A percentile compares a stretch with the other conserved stretches of the same genome.
Evolutionary conservation across 2,888 invertebrate genomes (phyloP).

Genomic region (Caenorhabditis becei): DNA sequence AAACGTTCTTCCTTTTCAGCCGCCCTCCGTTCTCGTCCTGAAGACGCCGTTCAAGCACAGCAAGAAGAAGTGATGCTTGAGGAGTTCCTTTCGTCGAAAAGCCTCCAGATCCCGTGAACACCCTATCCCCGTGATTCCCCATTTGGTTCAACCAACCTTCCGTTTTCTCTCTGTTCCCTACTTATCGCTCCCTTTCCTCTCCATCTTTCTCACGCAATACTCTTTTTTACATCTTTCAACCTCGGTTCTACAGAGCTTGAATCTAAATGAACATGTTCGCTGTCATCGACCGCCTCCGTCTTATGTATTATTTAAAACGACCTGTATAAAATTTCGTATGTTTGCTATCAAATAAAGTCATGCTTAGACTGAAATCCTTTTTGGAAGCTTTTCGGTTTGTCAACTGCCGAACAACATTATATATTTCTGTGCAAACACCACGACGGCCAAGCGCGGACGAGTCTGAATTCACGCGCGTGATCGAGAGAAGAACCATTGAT

Average conservation of each 20-base stretch:
- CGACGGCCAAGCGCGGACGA: conserved; percentile 17
- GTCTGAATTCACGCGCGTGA: conserved; percentile 32
- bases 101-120: conserved; percentile 35
- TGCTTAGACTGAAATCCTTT: not conserved
- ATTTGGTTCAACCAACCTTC: conserved; percentile 18
- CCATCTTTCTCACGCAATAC: conserved; percentile 22
- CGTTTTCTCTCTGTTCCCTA: conserved; percentile 3
- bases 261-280: not conserved
- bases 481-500: conserved; percentile 13
- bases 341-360: no score
- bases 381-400: not conserved
- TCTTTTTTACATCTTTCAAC: not conserved
- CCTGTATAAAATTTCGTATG: not conserved
- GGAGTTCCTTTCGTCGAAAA: conserved; percentile 67
- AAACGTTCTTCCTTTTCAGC: conserved; percentile 3
- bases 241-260: not conserved
- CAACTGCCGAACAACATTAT: conserved; percentile 4
- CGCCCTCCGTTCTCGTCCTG: conserved; percentile 53
- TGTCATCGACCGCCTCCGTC: not conserved
- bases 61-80: conserved; percentile 75
- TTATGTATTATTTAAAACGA: not conserved
- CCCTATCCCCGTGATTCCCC: conserved; percentile 4
- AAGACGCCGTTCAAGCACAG: conserved; percentile 59
- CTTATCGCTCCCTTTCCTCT: conserved; percentile 1
- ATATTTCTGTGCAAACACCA: conserved; percentile 25